Base-by-base conservation (phyloP, 92 coral and sea anemone genomes). In the Epizoanthus rinbou region DNA sequence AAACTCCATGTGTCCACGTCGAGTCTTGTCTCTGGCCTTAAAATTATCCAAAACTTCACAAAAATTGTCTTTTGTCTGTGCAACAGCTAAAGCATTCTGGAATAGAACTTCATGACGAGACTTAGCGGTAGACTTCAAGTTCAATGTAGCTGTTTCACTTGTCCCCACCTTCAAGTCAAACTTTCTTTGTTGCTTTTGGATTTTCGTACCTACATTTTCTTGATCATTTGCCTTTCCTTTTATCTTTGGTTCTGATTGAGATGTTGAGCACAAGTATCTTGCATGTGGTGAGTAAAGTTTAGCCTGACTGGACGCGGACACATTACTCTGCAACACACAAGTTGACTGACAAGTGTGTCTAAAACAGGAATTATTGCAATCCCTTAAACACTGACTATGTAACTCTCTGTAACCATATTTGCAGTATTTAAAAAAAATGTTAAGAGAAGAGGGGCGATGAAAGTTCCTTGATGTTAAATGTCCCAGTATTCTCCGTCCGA, bases 1-100 rank as follows among this genome's bases (percentile, higher is more conserved):
- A 52, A 97, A 85, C 58, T 97, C 94, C 93, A 92, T 94, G 57
- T 90, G 94, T 11, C 94, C 98, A 45, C 95, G 83, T 64, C 98
- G 83, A 39, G 89, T 86, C 37, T 86, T 89, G 56, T 94, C 92
- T 25, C 86, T 89, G 8, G 82, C 84, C 79, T 84, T 74, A 80
- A 97, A 92, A 28, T 57, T 80, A 23, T 97, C 95, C 13, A 97
- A 71, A 5, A 91, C 95, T 64, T 88, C 85, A 2, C 65, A 65
- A 84, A 97, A 97, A 75, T 75, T 95, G 54, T 88, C 89, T 33
- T 86, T 90, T 3, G 95, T 75, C 87, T 81, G 90, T n/a, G 87
- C 95, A 6, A 83, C 56, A 5, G 86, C 74, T 14, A 88, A 68
- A 73, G 95, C 98, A 24, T 69, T 80, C 47, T 91, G 91, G 57